Percentiles rank a stretch among this genome's conserved stretches.
Conservation (phyloP, 2,113 vertebrate species). For the Pseudois nayaur region DNA sequence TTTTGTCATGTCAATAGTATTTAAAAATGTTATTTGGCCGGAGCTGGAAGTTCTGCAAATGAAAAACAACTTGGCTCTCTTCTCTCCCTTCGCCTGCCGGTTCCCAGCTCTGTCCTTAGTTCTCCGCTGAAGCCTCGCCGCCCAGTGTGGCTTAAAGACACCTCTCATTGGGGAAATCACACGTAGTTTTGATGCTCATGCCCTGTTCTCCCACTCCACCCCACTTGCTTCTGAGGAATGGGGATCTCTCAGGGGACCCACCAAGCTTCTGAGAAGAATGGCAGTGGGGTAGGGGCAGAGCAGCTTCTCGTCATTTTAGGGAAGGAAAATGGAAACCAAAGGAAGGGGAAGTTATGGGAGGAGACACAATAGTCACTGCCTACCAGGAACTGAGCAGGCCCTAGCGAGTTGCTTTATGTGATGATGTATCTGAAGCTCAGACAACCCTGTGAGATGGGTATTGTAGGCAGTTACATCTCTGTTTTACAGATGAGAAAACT, state of each 20-base stretch:
- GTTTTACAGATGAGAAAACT: background rate
- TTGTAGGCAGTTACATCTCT: background rate
- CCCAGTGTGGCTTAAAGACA: background rate
- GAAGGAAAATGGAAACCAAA: background rate
- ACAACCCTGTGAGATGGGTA: background rate
- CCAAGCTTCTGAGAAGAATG: background rate
- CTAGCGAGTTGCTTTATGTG: background rate
- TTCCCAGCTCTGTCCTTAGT: background rate
- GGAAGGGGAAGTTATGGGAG: background rate
- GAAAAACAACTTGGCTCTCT: constrained; percentile 28
- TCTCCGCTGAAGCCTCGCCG: background rate
- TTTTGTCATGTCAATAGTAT: constrained; percentile 45
- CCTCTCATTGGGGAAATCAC: background rate
- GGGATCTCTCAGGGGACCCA: background rate
- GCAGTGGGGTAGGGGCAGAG: background rate
- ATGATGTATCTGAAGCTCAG: background rate
- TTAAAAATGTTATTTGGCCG: constrained; percentile 47
- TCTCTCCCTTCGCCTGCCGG: background rate
- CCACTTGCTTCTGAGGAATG: background rate
- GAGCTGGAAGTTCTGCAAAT: background rate
- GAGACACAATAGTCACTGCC: too few relatives aligned
- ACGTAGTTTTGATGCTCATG: rapidly evolving
- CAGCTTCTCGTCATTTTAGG: background rate
- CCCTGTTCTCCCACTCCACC: too few relatives aligned
- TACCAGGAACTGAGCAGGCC: background rate